These are phyloP conservation scores for Myiagra hebetior DNA, from an alignment of 2,113 vertebrate species.

Conservation along the genomic window DNA sequence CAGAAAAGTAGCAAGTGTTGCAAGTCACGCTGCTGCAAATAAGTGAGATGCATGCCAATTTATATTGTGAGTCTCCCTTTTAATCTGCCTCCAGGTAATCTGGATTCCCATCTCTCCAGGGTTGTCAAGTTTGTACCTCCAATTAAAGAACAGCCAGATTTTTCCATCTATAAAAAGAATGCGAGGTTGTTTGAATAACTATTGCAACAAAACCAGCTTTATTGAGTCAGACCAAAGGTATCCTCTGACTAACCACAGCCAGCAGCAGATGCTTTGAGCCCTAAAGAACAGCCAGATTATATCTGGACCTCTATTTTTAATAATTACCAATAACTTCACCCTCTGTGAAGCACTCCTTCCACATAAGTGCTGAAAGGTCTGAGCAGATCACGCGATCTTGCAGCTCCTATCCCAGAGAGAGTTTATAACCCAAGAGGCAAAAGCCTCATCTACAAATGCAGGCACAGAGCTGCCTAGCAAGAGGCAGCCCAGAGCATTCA, in stretches of 20 bases:
- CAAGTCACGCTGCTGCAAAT: background rate
- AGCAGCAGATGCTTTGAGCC: background rate
- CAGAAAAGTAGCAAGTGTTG: background rate
- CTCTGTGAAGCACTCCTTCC: background rate
- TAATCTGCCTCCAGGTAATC: background rate
- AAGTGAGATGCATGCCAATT: background rate
- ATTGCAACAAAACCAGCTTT: background rate
- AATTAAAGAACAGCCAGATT: background rate
- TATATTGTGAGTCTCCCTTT: background rate
- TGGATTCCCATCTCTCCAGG: background rate
- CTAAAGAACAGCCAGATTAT: background rate
- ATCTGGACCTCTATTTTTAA: background rate
- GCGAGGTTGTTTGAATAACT: background rate
- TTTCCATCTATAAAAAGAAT: background rate
- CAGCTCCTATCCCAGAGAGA: background rate
- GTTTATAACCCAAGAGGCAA: background rate
- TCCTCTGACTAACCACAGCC: background rate
- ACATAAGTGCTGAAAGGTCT: background rate
- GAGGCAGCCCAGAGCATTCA: background rate
- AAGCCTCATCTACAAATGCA: background rate
- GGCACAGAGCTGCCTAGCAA: background rate
- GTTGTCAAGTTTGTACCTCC: background rate
- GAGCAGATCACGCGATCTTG: background rate
- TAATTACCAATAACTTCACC: background rate
- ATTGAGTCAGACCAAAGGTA: background rate